Evolutionary conservation across 2,113 vertebrate genomes (phyloP).

Genomic region (Eublepharis macularius): DNA sequence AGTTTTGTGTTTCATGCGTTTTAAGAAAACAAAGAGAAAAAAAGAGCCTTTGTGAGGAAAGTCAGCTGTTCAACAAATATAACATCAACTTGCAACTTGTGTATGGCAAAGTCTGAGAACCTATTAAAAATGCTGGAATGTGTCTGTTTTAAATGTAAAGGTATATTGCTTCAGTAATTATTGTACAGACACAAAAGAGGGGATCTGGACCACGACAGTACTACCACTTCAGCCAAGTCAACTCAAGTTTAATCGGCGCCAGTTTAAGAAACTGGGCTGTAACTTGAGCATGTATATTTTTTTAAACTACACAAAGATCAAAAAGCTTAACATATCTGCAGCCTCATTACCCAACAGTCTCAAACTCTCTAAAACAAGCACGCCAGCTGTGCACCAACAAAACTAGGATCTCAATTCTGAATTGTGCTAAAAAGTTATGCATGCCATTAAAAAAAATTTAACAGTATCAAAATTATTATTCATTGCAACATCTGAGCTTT

Average conservation of each 20-base stretch:
- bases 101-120: background rate
- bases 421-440: background rate
- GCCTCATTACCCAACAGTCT: background rate
- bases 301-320: background rate
- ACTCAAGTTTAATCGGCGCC: background rate
- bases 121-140: background rate
- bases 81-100: conserved; percentile 8
- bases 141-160: background rate
- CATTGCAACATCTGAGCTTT: background rate
- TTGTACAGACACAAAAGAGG: background rate
- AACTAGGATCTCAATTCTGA: background rate
- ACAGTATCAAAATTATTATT: background rate
- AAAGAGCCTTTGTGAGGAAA: background rate
- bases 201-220: no score
- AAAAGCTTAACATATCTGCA: background rate
- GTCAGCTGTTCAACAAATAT: background rate
- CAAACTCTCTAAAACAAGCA: background rate
- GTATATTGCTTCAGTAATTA: background rate
- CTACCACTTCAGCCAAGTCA: background rate
- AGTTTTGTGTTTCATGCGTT: background rate
- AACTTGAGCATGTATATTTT: background rate
- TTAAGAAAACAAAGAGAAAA: background rate
- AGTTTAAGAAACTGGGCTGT: background rate
- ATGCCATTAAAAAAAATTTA: background rate
- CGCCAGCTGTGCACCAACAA: background rate